Evolutionary conservation across 2,113 vertebrate species (phyloP), one percentile per base, ranked within the genome.

Genomic region (human): DNA sequence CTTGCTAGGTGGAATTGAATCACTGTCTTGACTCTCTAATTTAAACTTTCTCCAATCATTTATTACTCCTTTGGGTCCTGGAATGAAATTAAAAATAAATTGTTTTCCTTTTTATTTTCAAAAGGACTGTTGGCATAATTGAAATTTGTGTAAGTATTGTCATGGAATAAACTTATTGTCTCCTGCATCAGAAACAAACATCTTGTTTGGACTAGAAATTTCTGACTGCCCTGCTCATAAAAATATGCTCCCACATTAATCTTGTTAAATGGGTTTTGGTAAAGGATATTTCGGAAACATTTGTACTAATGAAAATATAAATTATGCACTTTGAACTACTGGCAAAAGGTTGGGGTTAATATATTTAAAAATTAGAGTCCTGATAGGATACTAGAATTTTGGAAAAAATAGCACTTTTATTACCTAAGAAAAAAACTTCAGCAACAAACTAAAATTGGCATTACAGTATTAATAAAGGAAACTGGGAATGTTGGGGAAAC

Each of bases 41-140:
- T 99, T 99, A 98, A 99, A 99, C 97, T 99, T 99, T 96, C 99
- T 99, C 99, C 99, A 99, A 98, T 99, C 99, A 97, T 99, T 99
- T 98, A 99, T 99, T 90, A 99, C 99, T 18, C 99, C 99, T 98
- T 99, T 99, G 94, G 99, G 99, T 84, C 99, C 99, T 99, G 86
- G 22, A 94, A 97, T 88, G 95, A 85, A 94, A 95, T 50, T 35
- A 90, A 92, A 72, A 92, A 32, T 30, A n/a, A 68, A 43, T 18
- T 48, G 17, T 76, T 80, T 76, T 13, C 22, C 38, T 78, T 86
- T 90, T 81, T 61, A 83, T 89, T 85, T 81, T 25, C 78, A 35
- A 27, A 18, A 88, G 17, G 16, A 30, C 16, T 57, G 4, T 40
- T 13, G 78, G 23, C 1, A 9, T 68, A 25, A 0, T 0, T 86